Base-by-base conservation (phyloP, 2,113 vertebrate genomes). In the Uropsilus gracilis region DNA sequence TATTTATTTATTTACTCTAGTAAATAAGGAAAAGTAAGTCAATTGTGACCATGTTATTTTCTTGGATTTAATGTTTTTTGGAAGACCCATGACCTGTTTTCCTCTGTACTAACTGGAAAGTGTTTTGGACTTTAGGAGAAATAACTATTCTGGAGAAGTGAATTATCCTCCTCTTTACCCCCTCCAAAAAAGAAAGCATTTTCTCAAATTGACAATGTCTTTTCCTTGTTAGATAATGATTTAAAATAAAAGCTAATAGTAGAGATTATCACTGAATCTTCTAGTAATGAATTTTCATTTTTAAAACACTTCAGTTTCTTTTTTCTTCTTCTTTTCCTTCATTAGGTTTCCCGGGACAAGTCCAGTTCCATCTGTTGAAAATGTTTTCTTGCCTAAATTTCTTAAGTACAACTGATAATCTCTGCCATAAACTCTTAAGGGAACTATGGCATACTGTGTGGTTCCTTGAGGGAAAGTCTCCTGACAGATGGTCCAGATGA, bases 1-100 rank as follows among this genome's bases (percentile, higher is more conserved):
- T 93, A 57, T 75, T n/a, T n/a, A n/a, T n/a, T n/a, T 64, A 77
- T 13, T 42, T 57, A 14, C 6, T 81, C 42, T 71, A 55, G 28
- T 91, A 84, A 77, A 91, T 69, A 44, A 94, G 39, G 86, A 95
- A 93, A 94, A 91, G 37, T 6, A 69, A 44, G 16, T 12, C 32
- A 64, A 75, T 53, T 11, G 34, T 77, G 44, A 68, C 9, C 66
- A 72, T 6, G 2, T 34, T 63, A 64, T 85, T n/a, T 34, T 10
- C 1, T 88, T 57, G 68, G 63, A 77, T 44, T 77, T 59, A 82
- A 61, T 30, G 68, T 94, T 85, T 85, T 34, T 63, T 93, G 71
- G 71, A 89, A 76, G 34, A 17, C 82, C 50, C 53, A 48, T 89
- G 44, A 89, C 37, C 8, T 64, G 78, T 69, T 94, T 78, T 24